Conservation (phyloP, 2,888 invertebrate genomes). For the Limnephilus rhombicus region DNA sequence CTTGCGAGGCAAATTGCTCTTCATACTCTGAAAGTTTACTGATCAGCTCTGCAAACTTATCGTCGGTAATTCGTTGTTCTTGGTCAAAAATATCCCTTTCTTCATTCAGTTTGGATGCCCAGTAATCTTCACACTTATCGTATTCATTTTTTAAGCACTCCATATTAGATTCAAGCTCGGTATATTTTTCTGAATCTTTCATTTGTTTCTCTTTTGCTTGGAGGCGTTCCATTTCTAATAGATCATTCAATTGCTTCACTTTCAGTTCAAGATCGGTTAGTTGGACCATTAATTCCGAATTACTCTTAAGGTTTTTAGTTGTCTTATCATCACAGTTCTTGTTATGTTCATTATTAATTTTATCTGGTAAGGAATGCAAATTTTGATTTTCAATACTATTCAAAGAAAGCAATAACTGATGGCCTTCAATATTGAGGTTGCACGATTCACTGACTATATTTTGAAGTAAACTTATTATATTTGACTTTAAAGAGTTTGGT, state of each 20-base stretch:
- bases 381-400: slow-evolving; percentile 14
- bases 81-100: slow-evolving; percentile 86
- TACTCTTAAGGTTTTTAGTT: neutral
- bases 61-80: slow-evolving; percentile 86
- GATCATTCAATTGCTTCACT: slow-evolving; percentile 39
- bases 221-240: slow-evolving; percentile 67
- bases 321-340: slow-evolving; percentile 13
- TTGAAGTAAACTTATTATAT: slow-evolving; percentile 36
- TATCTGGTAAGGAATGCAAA: neutral
- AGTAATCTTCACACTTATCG: slow-evolving; percentile 92
- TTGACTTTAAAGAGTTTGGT: slow-evolving; percentile 23
- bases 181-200: slow-evolving; percentile 72
- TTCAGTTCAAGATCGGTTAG: slow-evolving; percentile 40
- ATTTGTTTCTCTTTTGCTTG: slow-evolving; percentile 68
- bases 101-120: slow-evolving; percentile 87
- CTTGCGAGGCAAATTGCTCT: slow-evolving; percentile 81
- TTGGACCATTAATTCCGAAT: slow-evolving; percentile 32
- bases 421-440: slow-evolving; percentile 34
- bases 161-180: slow-evolving; percentile 85
- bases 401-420: slow-evolving; percentile 26
- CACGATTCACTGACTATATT: slow-evolving; percentile 51
- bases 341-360: slow-evolving; percentile 8
- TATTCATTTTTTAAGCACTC: slow-evolving; percentile 87
- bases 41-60: slow-evolving; percentile 85
- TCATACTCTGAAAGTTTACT: slow-evolving; percentile 89